phyloP scores from a whole-genome alignment of 92 coral and sea anemone genomes.

The Umimayanthus kanabou region DNA sequence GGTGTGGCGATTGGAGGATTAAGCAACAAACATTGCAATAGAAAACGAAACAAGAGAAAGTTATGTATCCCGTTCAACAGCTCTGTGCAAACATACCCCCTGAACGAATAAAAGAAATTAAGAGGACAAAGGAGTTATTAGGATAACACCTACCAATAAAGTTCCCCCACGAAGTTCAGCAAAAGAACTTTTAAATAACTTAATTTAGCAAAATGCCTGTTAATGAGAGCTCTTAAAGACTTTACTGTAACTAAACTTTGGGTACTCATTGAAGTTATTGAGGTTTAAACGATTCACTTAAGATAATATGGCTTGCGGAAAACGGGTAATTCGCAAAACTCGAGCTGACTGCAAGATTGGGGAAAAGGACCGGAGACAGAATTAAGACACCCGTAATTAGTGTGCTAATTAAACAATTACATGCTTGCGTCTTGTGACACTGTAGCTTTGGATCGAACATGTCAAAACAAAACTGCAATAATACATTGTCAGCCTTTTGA shows the following conservation, averaged over 20 bases:
- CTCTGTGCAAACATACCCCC: conserved; percentile 82
- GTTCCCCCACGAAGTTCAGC: conserved; percentile 90
- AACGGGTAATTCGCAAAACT: background rate
- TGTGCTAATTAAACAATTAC: conserved; percentile 75
- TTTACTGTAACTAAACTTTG: conserved; percentile 40
- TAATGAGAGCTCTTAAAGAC: conserved; percentile 51
- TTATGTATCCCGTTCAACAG: conserved; percentile 63
- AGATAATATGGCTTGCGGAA: conserved; percentile 18
- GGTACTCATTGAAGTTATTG: conserved; percentile 3
- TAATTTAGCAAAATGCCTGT: conserved; percentile 58
- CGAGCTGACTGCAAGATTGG: background rate
- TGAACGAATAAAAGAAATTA: conserved; percentile 75
- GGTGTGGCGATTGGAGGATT: conserved; percentile 25
- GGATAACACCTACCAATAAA: conserved; percentile 51
- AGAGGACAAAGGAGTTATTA: conserved; percentile 68
- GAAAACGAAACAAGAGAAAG: conserved; percentile 59
- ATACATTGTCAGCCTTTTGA: conserved; percentile 18
- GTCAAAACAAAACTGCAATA: conserved; percentile 51
- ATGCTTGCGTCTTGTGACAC: conserved; percentile 60
- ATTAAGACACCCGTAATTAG: conserved; percentile 60
- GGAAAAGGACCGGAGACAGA: conserved; percentile 63
- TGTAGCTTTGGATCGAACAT: conserved; percentile 53
- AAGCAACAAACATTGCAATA: conserved; percentile 42
- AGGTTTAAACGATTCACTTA: conserved; percentile 7
- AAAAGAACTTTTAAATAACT: conserved; percentile 50